A percentile compares a stretch with the other conserved stretches of the same genome.
phyloP scores from a whole-genome alignment of 2,113 vertebrate genomes.

The Pipra filicauda region DNA sequence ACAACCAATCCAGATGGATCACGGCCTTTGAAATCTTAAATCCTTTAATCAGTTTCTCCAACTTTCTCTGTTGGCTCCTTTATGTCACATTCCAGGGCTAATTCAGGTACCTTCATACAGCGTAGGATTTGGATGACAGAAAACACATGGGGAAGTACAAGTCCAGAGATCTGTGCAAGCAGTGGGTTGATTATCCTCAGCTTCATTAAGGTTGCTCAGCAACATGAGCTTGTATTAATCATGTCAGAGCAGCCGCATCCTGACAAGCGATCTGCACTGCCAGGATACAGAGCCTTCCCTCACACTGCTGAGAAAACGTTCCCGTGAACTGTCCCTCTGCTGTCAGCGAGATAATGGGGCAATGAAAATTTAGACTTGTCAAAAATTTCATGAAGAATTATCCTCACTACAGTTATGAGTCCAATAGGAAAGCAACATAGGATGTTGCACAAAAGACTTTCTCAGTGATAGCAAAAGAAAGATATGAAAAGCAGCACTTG shows the following conservation, averaged over 20 bases:
- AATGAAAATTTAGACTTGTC: neutral
- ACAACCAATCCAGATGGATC: constrained; percentile 49
- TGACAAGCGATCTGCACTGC: constrained; percentile 28
- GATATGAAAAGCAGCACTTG: neutral
- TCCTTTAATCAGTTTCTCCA: constrained; percentile 58
- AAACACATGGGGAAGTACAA: constrained; percentile 39
- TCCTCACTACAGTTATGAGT: neutral
- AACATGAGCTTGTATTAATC: constrained; percentile 55
- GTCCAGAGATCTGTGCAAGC: constrained; percentile 17
- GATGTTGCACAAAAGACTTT: neutral
- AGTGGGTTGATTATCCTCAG: constrained; percentile 30
- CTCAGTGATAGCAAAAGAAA: neutral
- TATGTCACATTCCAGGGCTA: constrained; percentile 45
- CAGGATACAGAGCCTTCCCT: constrained; percentile 21
- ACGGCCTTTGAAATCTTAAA: constrained; percentile 55
- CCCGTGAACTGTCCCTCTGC: neutral
- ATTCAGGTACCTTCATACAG: constrained; percentile 28
- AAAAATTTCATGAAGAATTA: constrained; percentile 5
- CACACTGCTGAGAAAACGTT: neutral
- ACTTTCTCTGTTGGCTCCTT: constrained; percentile 33
- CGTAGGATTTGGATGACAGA: neutral
- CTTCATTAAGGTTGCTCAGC: constrained; percentile 60
- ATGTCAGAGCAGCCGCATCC: constrained; percentile 11
- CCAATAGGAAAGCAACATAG: neutral
- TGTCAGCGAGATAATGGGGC: neutral